A percentile compares a stretch with the other conserved stretches of the same genome.
Conservation (phyloP, 2,888 invertebrate species). For the Desoria tigrina region DNA sequence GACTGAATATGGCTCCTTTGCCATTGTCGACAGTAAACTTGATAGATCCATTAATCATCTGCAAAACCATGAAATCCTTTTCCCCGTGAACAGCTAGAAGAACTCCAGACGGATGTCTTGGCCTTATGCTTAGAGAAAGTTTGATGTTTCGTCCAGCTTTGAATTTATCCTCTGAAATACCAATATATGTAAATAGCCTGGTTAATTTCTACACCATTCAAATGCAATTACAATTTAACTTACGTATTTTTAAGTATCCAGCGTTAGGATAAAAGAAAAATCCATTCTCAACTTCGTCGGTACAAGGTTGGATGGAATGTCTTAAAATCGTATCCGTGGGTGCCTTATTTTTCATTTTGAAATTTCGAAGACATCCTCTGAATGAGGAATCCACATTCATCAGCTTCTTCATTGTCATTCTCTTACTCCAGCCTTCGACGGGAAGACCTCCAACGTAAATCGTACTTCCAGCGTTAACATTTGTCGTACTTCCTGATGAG, state of each 20-base stretch:
- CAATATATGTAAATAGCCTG: slow-evolving; percentile 10
- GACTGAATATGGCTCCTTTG: slow-evolving; percentile 74
- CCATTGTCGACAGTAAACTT: slow-evolving; percentile 81
- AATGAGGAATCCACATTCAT: slow-evolving; percentile 70
- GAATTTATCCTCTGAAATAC: slow-evolving; percentile 72
- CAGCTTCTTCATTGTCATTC: slow-evolving; percentile 45
- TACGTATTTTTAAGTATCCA: slow-evolving; percentile 67
- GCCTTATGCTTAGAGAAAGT: slow-evolving; percentile 81
- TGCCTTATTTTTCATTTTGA: slow-evolving; percentile 65
- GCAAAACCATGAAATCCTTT: slow-evolving; percentile 80
- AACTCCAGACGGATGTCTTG: slow-evolving; percentile 79
- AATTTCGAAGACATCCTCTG: slow-evolving; percentile 79
- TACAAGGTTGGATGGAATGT: slow-evolving; percentile 74
- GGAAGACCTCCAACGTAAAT: slow-evolving; percentile 69
- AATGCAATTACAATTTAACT: slow-evolving; percentile 31
- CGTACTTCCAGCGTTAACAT: slow-evolving; percentile 67
- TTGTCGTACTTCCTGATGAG: slow-evolving; percentile 59
- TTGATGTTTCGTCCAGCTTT: slow-evolving; percentile 75
- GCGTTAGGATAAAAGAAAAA: slow-evolving; percentile 79
- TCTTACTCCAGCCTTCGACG: slow-evolving; percentile 35
- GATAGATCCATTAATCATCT: slow-evolving; percentile 82
- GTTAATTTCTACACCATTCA: not conserved
- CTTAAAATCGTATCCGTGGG: slow-evolving; percentile 63
- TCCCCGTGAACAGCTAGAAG: slow-evolving; percentile 81
- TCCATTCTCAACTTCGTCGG: slow-evolving; percentile 75